Base-by-base conservation (phyloP, 2,888 invertebrate genomes). In the Tipula lateralis region DNA sequence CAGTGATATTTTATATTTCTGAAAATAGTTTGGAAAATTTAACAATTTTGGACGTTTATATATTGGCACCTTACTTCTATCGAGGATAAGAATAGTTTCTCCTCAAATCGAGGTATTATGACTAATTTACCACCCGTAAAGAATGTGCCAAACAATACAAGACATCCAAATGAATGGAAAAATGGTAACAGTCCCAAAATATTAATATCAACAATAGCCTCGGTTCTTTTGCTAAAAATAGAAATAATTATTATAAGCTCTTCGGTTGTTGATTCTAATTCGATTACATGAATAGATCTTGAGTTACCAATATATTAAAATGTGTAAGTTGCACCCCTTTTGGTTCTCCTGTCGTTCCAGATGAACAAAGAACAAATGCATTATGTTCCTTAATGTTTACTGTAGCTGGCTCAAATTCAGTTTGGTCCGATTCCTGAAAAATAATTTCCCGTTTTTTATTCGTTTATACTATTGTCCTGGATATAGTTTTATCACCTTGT, bases 101-200 rank as follows among this genome's bases (percentile, higher is more conserved):
- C 94, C 82, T 95, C 94, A 89, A 97, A 97, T 87, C 93, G 93
- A 0, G 92, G 91, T 85, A 90, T 86, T 84, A 92, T 89, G 0
- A 94, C 91, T 84, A 96, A 88, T 87, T 91, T 91, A 12, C 92
- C 91, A 84, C 93, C 92, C 86, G 93, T 88, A 24, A 92, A 88
- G 81, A 94, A 90, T 24, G 93, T 89, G 24, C 92, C 91, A 87
- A 95, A 90, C 13, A 94, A 91, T 0, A 93, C 91, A 85, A 94
- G 92, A 87, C 95, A 94, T 0, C 96, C 96, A 88, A 95, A 96
- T 0, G 94, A 93, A 89, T 97, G 97, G 89, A 95, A 97, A 92
- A 96, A 95, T n/a, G 97, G 97, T 85, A 96, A 92, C 36, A 96
- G 89, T 0, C 93, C 94, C 85, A 95, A 88, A 83, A 92, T 87